phyloP scores from a whole-genome alignment of 2,888 invertebrate genomes.

The Metacarcinus magister region DNA sequence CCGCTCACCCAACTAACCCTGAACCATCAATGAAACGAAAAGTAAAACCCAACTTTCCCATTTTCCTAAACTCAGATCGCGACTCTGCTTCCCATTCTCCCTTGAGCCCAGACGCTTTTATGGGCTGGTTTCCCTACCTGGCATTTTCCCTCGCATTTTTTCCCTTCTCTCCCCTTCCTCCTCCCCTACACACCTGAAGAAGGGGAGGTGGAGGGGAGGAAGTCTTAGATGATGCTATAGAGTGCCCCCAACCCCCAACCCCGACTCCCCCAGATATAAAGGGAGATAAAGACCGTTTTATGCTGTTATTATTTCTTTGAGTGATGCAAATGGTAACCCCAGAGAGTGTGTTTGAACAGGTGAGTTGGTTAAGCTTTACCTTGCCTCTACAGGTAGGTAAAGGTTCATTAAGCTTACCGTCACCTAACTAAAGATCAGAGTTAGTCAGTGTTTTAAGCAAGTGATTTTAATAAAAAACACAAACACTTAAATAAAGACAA shows the following conservation, averaged over 20 bases:
- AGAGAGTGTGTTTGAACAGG: constrained; percentile 4
- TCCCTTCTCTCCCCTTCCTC: background rate
- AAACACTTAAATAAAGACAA: background rate
- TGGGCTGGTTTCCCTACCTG: background rate
- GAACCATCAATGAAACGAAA: background rate
- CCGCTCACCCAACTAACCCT: background rate
- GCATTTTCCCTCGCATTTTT: background rate
- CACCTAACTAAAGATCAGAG: background rate
- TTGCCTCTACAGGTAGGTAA: background rate
- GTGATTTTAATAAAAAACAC: background rate
- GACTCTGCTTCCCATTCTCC: background rate
- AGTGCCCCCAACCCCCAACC: background rate
- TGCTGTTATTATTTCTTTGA: background rate
- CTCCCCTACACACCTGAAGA: background rate
- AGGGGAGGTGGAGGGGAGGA: background rate
- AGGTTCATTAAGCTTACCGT: background rate
- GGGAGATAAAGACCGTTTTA: background rate
- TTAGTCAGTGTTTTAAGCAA: no score
- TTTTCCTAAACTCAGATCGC: background rate
- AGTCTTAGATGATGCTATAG: background rate
- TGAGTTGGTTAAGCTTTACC: background rate
- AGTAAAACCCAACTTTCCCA: background rate
- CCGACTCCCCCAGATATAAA: background rate
- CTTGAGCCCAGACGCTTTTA: background rate
- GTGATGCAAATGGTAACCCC: background rate